These are phyloP conservation scores for Myrmecophaga tridactyla DNA, from an alignment of 2,113 vertebrate genomes.

Conservation along the genomic window DNA sequence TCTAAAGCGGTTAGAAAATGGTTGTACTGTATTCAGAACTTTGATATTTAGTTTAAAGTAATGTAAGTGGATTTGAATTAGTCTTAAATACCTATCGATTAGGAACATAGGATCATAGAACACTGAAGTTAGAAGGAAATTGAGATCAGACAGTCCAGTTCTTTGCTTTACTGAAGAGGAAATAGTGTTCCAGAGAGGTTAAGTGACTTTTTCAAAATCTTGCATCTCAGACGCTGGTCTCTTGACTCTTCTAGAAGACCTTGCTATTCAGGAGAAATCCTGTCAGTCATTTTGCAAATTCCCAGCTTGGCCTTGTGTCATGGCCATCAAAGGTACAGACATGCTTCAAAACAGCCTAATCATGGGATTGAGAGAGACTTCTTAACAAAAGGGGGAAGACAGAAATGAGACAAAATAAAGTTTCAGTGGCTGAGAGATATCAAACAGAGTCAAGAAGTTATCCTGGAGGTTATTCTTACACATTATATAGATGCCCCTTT, in stretches of 20 bases:
- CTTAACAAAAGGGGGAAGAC: too few relatives aligned
- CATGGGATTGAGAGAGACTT: too few relatives aligned
- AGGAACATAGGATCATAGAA: not conserved
- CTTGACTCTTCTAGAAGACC: not conserved
- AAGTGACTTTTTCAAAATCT: not conserved
- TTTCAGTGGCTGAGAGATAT: too few relatives aligned
- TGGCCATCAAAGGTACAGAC: not conserved
- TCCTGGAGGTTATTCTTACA: too few relatives aligned
- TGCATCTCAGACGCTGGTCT: not conserved
- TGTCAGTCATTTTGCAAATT: not conserved
- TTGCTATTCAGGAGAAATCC: not conserved
- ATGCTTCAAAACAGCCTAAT: not conserved
- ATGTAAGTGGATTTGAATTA: not conserved
- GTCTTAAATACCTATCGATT: not conserved
- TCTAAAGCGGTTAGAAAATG: not conserved
- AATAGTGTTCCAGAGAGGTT: not conserved
- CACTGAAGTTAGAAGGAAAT: not conserved
- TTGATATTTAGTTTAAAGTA: constrained; percentile 34
- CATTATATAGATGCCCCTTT: too few relatives aligned
- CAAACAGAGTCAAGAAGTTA: too few relatives aligned
- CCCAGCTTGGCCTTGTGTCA: not conserved
- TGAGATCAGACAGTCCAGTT: not conserved
- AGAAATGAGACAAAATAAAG: too few relatives aligned
- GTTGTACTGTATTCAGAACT: not conserved
- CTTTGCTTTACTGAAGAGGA: not conserved